These are phyloP conservation scores for Laterallus jamaicensis DNA, from an alignment of 2,113 vertebrate genomes.

Conservation along the genomic window DNA sequence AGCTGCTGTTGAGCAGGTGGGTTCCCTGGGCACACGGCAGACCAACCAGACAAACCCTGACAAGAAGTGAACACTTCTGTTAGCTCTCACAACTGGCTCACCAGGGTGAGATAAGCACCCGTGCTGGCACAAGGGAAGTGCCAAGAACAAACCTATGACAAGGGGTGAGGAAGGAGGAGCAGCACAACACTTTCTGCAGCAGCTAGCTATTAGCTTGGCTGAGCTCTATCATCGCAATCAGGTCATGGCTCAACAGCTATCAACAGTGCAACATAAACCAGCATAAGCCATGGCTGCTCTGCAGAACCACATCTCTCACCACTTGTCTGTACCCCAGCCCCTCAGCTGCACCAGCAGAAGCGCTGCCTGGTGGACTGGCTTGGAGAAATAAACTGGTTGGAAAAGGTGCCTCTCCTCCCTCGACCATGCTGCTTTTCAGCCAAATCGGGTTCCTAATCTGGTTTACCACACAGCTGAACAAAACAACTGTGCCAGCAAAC, in stretches of 20 bases:
- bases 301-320: fast-evolving
- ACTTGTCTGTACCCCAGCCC: not conserved
- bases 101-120: not conserved
- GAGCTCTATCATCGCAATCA: not conserved
- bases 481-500: too few species aligned
- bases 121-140: not conserved
- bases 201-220: not conserved
- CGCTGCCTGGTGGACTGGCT: too few species aligned
- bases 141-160: not conserved
- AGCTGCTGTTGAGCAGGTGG: not conserved
- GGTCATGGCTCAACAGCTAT: not conserved
- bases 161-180: not conserved
- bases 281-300: not conserved
- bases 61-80: not conserved
- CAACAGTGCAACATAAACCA: not conserved
- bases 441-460: too few species aligned
- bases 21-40: not conserved
- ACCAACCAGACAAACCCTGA: not conserved
- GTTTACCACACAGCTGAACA: too few species aligned
- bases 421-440: too few species aligned
- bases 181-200: not conserved
- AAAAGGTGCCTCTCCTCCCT: too few species aligned
- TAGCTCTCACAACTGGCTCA: not conserved
- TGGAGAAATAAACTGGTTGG: too few species aligned
- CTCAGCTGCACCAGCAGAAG: too few species aligned